Evolutionary conservation across 1,140 invertebrate genomes (phyloP), one percentile per base, ranked within the genome.

Genomic region (Thrips palmi): DNA sequence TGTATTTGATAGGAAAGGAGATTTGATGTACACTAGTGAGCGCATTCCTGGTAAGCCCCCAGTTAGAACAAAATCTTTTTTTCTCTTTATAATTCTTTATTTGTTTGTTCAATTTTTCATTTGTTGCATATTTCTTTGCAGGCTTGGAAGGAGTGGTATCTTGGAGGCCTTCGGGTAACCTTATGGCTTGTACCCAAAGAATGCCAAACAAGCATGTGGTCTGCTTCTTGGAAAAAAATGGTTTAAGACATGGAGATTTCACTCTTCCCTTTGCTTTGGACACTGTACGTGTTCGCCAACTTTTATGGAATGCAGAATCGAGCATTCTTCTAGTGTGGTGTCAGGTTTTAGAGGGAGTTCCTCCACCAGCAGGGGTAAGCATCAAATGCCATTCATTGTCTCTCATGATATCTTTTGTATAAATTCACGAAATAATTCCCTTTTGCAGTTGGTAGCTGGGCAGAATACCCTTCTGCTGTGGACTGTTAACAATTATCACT

Each of bases 211-310:
- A 79, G 51, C 73, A 78, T 50, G 62, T 75, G n/a, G 61, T 92
- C 22, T 62, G 74, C 7, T 75, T 92, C 44, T 88, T 89, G 61
- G 89, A 94, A 50, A 89, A 85, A 52, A 94, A 94, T 68, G 89
- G 89, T 4, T 57, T 93, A 10, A 71, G 74, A 46, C 85, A 92
- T 62, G 74, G 80, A 29, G 78, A 87, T 47, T 82, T 92, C 50
- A 52, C 55, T 5, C 53, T 93, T 35, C 71, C 77, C 1, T 25
- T 17, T 40, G 27, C 15, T 19, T 36, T 30, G 12, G 24, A 27
- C 12, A 12, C n/a, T 50, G 43, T 44, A 10, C 21, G 68, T 53
- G 66, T 86, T 5, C 58, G 63, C 41, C 62, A 76, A 47, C 42
- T 89, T 1, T 46, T 53, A 8, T 91, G 84, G 85, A 88, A 81